A percentile compares a stretch with the other conserved stretches of the same genome.
Evolutionary conservation across 2,888 invertebrate species (phyloP).

Genomic region (Ophonus ardosiacus): DNA sequence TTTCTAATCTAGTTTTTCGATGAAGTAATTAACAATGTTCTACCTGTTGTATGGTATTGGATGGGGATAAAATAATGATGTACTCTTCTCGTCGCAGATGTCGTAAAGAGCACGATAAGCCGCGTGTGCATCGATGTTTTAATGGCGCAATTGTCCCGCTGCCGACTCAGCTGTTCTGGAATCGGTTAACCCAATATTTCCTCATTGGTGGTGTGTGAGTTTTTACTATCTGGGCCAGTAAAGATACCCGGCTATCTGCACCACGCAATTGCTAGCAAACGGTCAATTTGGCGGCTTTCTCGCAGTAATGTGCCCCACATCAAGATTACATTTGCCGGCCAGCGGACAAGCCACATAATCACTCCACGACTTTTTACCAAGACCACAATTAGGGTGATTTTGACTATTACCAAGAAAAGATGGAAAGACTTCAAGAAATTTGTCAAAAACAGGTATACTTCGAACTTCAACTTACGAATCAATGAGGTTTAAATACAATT

Average conservation of each 20-base stretch:
- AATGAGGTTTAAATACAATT: no score
- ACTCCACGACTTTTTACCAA: not conserved
- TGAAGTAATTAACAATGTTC: no score
- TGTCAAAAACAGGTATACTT: no score
- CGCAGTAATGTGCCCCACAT: constrained; percentile 45
- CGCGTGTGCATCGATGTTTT: constrained; percentile 39
- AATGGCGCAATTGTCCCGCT: constrained; percentile 44
- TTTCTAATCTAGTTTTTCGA: no score
- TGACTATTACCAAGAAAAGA: not conserved
- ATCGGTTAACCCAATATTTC: constrained; percentile 58
- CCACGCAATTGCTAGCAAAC: constrained; percentile 59
- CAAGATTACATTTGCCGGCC: constrained; percentile 28
- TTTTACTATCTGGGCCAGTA: constrained; percentile 56
- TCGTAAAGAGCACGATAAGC: constrained; percentile 7
- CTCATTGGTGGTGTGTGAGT: constrained; percentile 46
- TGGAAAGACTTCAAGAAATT: no score
- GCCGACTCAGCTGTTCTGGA: constrained; percentile 50
- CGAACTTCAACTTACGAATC: no score
- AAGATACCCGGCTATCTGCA: constrained; percentile 56
- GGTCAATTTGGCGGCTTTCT: constrained; percentile 59
- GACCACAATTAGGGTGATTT: not conserved
- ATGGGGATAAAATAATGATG: not conserved
- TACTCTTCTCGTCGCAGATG: not conserved
- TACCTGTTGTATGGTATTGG: not conserved
- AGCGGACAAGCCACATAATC: not conserved